phyloP scores from a whole-genome alignment of 2,888 invertebrate genomes.

The Morpho helenor region DNA sequence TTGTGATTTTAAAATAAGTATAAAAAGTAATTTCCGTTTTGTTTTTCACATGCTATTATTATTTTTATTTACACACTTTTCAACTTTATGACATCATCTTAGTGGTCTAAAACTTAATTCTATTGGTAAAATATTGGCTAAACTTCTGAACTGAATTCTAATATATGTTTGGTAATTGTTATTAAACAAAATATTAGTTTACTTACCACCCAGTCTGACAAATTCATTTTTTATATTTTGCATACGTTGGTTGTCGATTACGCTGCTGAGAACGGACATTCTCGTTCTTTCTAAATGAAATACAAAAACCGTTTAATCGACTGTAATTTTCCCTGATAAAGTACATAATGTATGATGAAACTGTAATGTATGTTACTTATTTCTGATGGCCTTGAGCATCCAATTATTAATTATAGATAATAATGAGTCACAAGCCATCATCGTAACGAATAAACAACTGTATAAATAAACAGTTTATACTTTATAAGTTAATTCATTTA shows the following conservation, averaged over 20 bases:
- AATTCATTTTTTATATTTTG: conserved; percentile 61
- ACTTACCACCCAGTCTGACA: conserved; percentile 63
- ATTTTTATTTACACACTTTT: no score
- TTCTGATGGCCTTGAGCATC: conserved; percentile 19
- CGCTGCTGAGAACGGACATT: conserved; percentile 58
- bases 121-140: no score
- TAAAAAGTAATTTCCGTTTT: no score
- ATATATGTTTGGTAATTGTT: no score
- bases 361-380: conserved; percentile 13
- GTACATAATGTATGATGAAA: conserved; percentile 25
- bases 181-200: background rate
- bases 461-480: background rate
- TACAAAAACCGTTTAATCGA: conserved; percentile 1
- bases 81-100: no score
- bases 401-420: conserved; percentile 17
- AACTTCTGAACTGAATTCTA: no score
- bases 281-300: conserved; percentile 12
- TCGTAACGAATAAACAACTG: background rate
- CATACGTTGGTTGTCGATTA: conserved; percentile 61
- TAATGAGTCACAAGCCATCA: conserved; percentile 2
- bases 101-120: no score
- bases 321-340: conserved; percentile 5
- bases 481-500: no score
- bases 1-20: no score
- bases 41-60: no score